Conservation (phyloP, 1,140 invertebrate genomes). For the Oncopeltus fasciatus region DNA sequence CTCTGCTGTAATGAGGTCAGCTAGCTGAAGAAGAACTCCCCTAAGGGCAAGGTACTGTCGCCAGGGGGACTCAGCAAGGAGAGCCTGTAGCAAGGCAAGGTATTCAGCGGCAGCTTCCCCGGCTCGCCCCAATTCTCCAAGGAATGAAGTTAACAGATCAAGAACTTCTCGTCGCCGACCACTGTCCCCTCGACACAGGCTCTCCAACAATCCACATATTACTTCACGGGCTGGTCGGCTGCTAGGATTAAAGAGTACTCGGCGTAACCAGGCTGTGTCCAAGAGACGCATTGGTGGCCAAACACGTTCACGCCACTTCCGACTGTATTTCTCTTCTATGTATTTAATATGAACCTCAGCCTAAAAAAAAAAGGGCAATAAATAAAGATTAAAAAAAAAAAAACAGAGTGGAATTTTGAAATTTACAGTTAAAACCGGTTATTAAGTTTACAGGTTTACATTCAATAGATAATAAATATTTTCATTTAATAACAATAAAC, state of each 20-base stretch:
- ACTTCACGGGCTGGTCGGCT: conserved; percentile 76
- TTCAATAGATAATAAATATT: no score
- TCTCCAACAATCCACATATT: conserved; percentile 75
- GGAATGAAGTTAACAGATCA: conserved; percentile 72
- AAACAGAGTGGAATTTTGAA: no score
- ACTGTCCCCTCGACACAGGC: conserved; percentile 56
- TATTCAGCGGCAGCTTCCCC: conserved; percentile 90
- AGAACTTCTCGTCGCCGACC: conserved; percentile 61
- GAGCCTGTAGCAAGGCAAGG: conserved; percentile 64
- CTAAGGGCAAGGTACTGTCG: conserved; percentile 81
- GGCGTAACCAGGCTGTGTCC: conserved; percentile 68
- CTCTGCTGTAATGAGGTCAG: conserved; percentile 71
- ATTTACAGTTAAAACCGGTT: no score
- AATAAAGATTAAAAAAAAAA: no score
- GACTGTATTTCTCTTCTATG: conserved; percentile 63
- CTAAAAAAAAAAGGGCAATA: no score
- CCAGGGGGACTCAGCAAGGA: conserved; percentile 75
- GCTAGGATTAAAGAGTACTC: conserved; percentile 79
- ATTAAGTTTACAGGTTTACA: no score
- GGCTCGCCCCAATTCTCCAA: conserved; percentile 66
- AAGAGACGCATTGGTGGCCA: conserved; percentile 34
- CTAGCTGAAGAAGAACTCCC: conserved; percentile 71
- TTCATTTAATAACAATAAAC: no score
- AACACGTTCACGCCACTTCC: conserved; percentile 39
- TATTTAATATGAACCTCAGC: conserved; percentile 31